Evolutionary conservation across 37 sponge, comb jelly and placozoan genomes (phyloP), one percentile per base, ranked within the genome.

Genomic region (Halisarca cf. caerulea): DNA sequence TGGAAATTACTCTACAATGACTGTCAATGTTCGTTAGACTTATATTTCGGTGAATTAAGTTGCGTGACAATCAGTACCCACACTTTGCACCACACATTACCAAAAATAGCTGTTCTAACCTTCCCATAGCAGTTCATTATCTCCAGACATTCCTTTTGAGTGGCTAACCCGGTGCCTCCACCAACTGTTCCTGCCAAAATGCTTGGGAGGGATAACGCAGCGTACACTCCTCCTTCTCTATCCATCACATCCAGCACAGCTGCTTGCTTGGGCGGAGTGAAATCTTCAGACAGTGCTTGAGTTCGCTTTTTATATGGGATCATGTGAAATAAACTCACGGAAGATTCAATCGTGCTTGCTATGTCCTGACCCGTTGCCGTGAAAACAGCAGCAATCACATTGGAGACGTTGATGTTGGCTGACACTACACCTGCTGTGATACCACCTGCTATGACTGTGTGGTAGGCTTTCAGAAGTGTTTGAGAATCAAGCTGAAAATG

Each of bases 311-410:
- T 59, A 32, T 71, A 69, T 59, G 84, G 83, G 18, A 59, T 2
- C 21, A 92, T 0, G 32, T 83, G 62, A 0, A 92, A 55, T 21
- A 84, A 80, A 15, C 43, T 84, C 24, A 64, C 27, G 59, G 83
- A 69, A 44, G 75, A 58, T 78, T 93, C 94, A 0, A 40, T 82
- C 11, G 85, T 34, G 40, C 79, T 82, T 33, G 88, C 94, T 9
- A 87, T 73, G 55, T 93, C 94, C 70, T 93, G 94, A 32, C 94
- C 94, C 70, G 94, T 93, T 36, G 94, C 94, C 28, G 88, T 80
- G 51, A 85, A 93, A 30, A 93, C 80, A 9, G 89, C 90, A 43
- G 90, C 86, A 0, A n/a, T n/a, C 5, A 78, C 15, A 59, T 93
- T 90, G 53, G 60, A 14, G 15, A 82, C 70, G 57, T 90, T 90